phyloP scores from a whole-genome alignment of 2,113 vertebrate species.

The Rhizomys pruinosus region DNA sequence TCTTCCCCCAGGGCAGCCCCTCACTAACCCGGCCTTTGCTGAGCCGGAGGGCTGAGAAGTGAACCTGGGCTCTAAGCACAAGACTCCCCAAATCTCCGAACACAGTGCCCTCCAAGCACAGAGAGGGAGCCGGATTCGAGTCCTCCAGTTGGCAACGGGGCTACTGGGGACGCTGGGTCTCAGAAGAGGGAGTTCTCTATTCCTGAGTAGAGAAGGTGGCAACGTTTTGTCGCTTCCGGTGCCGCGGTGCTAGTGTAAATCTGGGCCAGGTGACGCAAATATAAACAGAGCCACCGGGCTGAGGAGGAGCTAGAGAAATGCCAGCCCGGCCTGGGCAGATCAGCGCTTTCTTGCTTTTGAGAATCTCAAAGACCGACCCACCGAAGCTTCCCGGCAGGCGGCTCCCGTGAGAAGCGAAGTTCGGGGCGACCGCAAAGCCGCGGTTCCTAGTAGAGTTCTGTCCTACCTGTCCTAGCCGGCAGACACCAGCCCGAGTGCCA shows the following conservation, averaged over 20 bases:
- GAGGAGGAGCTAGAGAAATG: accelerated
- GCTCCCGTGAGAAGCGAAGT: not conserved
- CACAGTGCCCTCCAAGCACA: not conserved
- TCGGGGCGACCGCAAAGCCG: not conserved
- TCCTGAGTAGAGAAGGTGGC: not conserved
- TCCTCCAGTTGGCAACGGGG: not conserved
- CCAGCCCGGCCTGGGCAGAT: not conserved
- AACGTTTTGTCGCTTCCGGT: not conserved
- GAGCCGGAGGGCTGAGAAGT: not conserved
- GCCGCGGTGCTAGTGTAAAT: not conserved
- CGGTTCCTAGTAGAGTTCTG: not conserved
- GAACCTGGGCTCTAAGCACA: not conserved
- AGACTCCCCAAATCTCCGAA: not conserved
- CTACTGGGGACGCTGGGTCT: not conserved
- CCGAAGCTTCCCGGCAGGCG: not conserved
- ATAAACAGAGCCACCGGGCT: not conserved
- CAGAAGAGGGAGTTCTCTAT: not conserved
- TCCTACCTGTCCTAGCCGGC: not conserved
- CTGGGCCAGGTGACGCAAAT: not conserved
- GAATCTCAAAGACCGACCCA: not conserved
- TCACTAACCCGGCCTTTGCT: not conserved
- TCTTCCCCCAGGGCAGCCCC: not conserved
- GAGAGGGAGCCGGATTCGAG: not conserved
- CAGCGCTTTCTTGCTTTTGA: not conserved
- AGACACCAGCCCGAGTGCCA: not conserved